Percentiles rank a stretch among this genome's conserved stretches.
phyloP scores from a whole-genome alignment of 2,113 vertebrate genomes.

The Hystrix brachyura region DNA sequence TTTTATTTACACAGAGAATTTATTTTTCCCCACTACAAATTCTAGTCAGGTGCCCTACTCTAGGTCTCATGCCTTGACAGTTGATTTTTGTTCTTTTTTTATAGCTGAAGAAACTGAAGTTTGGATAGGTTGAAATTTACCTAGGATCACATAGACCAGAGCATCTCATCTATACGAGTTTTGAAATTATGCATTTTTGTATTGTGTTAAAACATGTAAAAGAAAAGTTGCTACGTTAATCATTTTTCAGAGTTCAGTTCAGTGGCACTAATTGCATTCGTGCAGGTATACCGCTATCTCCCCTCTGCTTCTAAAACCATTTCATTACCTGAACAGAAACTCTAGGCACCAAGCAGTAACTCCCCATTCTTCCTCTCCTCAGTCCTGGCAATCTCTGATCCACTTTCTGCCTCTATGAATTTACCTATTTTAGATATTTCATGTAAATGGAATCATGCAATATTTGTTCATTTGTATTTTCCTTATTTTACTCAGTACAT shows the following conservation, averaged over 20 bases:
- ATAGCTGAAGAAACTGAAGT: slow-evolving; percentile 1
- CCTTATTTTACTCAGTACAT: not conserved
- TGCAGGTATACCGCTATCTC: not conserved
- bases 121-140: not conserved
- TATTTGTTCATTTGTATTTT: not conserved
- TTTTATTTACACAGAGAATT: not conserved
- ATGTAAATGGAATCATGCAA: not conserved
- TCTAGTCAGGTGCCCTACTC: not conserved
- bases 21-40: not conserved
- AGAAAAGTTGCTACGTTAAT: not conserved
- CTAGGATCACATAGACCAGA: not conserved
- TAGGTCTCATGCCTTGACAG: not conserved
- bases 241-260: not conserved
- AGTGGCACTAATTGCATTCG: not conserved
- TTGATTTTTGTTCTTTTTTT: not conserved
- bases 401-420: not conserved
- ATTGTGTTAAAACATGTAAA: not conserved
- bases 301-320: not conserved
- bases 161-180: not conserved
- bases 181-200: not conserved
- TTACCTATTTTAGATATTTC: slow-evolving; percentile 17
- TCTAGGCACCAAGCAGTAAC: not conserved
- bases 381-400: not conserved
- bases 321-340: not conserved
- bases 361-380: not conserved